Evolutionary conservation across 2,888 invertebrate genomes (phyloP).

Genomic region (Drosophila lacicola): DNA sequence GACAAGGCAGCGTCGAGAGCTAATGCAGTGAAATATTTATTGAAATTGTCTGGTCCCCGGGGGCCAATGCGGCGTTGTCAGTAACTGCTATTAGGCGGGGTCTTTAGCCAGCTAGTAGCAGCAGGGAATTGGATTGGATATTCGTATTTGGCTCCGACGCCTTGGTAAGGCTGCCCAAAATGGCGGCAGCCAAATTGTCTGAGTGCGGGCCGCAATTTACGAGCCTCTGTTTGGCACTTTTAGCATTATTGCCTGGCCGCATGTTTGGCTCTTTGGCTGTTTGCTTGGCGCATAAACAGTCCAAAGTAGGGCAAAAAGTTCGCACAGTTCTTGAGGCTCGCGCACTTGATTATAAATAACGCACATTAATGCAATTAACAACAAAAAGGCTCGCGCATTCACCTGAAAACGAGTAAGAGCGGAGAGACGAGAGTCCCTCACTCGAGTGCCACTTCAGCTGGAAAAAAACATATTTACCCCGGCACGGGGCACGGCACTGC

Average conservation of each 20-base stretch:
- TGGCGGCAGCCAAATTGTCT: slow-evolving; percentile 35
- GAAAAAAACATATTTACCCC: slow-evolving; percentile 67
- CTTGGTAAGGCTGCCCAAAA: slow-evolving; percentile 27
- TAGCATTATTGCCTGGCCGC: slow-evolving; percentile 69
- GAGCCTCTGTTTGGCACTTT: slow-evolving; percentile 79
- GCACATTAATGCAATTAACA: slow-evolving; percentile 76
- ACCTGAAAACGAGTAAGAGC: slow-evolving; percentile 61
- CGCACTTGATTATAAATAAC: slow-evolving; percentile 74
- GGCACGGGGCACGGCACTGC: slow-evolving; percentile 11
- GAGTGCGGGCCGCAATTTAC: slow-evolving; percentile 63
- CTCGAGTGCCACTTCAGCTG: slow-evolving; percentile 66
- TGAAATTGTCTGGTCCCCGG: slow-evolving; percentile 82
- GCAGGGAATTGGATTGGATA: slow-evolving; percentile 56
- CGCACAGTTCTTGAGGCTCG: slow-evolving; percentile 51
- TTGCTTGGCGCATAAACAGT: slow-evolving; percentile 48
- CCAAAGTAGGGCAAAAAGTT: slow-evolving; percentile 50
- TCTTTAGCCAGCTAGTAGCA: slow-evolving; percentile 62
- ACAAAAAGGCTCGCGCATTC: slow-evolving; percentile 55
- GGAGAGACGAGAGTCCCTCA: slow-evolving; percentile 32
- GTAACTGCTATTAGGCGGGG: slow-evolving; percentile 70
- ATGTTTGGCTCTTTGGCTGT: slow-evolving; percentile 34
- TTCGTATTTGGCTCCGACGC: slow-evolving; percentile 32
- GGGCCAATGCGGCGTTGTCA: slow-evolving; percentile 75
- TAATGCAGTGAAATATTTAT: slow-evolving; percentile 84
- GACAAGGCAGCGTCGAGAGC: slow-evolving; percentile 49